phyloP scores from a whole-genome alignment of 2,888 invertebrate species.

The Panzeria rudis region DNA sequence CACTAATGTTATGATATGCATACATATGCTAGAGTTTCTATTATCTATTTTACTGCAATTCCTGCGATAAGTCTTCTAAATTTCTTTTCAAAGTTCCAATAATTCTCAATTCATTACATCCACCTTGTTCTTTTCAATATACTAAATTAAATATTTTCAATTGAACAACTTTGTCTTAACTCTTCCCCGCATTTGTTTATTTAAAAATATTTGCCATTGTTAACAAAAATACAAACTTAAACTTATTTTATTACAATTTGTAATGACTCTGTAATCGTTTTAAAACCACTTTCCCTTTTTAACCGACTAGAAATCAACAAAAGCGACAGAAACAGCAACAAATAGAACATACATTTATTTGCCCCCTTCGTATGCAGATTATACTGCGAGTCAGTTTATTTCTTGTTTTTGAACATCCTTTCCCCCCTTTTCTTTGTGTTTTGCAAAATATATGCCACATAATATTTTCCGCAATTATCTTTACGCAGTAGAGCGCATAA shows the following conservation, averaged over 20 bases:
- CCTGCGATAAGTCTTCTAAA: constrained; percentile 1
- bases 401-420: constrained; percentile 19
- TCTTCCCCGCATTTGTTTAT: background rate
- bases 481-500: constrained; percentile 66
- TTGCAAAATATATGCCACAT: constrained; percentile 53
- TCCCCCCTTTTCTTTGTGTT: background rate
- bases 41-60: constrained; percentile 10
- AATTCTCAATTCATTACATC: constrained; percentile 15
- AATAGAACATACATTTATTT: background rate
- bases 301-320: background rate
- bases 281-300: constrained; percentile 48
- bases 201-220: background rate
- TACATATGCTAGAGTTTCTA: background rate
- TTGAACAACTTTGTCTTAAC: constrained; percentile 33
- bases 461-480: constrained; percentile 68
- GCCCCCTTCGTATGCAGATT: constrained; percentile 42
- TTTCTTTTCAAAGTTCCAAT: background rate
- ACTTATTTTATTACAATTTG: constrained; percentile 34
- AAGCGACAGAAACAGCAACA: background rate
- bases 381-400: constrained; percentile 15
- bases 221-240: background rate
- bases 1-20: background rate
- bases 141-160: constrained; percentile 35
- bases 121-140: background rate
- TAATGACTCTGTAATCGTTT: constrained; percentile 52